Conservation (phyloP, 2,113 vertebrate genomes). For the Limnothrissa miodon region DNA sequence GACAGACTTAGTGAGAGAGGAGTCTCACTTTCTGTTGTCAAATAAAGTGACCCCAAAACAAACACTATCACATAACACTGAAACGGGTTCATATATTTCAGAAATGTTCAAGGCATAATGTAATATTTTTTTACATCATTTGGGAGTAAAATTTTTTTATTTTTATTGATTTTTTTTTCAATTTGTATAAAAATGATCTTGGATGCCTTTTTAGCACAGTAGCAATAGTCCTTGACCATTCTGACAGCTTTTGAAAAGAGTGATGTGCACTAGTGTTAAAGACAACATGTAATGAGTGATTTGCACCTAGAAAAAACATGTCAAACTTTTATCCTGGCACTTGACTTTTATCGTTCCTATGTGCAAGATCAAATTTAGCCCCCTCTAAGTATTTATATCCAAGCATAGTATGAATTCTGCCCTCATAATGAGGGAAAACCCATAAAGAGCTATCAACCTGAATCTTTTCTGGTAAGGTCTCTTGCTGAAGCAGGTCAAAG, state of each 20-base stretch:
- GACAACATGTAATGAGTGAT: not conserved
- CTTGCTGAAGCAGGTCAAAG: not conserved
- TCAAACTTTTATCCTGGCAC: not conserved
- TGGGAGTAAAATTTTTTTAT: not conserved
- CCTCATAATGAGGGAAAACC: not conserved
- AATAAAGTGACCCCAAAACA: not conserved
- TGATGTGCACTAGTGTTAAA: not conserved
- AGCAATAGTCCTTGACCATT: not conserved
- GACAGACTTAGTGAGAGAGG: no score
- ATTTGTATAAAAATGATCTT: no score
- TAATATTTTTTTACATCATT: not conserved
- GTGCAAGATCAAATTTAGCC: conserved; percentile 13
- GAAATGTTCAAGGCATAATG: not conserved
- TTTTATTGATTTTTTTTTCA: not conserved
- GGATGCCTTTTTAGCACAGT: not conserved
- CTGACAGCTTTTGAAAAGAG: not conserved
- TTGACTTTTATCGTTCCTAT: not conserved
- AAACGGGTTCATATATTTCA: not conserved
- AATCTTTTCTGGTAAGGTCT: not conserved
- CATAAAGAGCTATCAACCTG: not conserved
- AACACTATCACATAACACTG: not conserved
- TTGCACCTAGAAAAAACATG: not conserved
- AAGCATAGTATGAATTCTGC: not conserved
- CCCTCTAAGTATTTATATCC: not conserved
- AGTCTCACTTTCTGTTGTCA: not conserved